phyloP scores from a whole-genome alignment of 2,888 invertebrate genomes.

The Spisula subtruncata region DNA sequence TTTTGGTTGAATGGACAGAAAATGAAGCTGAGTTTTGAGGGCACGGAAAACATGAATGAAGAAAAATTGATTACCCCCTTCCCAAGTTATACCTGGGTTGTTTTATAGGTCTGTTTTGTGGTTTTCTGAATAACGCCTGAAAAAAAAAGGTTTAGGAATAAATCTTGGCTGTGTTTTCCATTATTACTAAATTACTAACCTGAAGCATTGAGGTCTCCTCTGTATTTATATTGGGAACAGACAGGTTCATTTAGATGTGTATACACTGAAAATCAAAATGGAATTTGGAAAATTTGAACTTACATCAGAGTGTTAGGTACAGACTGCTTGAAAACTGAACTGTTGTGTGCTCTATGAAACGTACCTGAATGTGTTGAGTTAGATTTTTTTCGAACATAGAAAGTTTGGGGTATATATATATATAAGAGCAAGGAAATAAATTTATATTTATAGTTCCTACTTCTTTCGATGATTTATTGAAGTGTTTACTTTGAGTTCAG shows the following conservation, averaged over 20 bases:
- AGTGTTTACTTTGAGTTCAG: not conserved
- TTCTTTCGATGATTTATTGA: conserved; percentile 12
- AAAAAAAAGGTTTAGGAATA: conserved; percentile 17
- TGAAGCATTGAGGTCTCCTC: conserved; percentile 9
- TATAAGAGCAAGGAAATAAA: not conserved
- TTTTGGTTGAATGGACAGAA: conserved; percentile 24
- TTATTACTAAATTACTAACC: not conserved
- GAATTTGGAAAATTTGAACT: conserved; percentile 27
- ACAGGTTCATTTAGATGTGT: conserved; percentile 23
- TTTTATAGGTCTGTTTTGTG: conserved; percentile 14
- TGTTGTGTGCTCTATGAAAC: not conserved
- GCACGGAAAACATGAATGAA: not conserved
- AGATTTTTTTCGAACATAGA: conserved; percentile 14
- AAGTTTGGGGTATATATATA: too few relatives aligned
- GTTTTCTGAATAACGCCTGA: not conserved
- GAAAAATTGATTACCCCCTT: not conserved
- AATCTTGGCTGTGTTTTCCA: conserved; percentile 16
- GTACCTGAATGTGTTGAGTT: not conserved
- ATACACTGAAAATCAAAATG: conserved; percentile 28
- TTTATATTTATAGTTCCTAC: not conserved
- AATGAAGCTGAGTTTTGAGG: conserved; percentile 13
- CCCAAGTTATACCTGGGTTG: not conserved
- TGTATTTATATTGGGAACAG: conserved; percentile 28
- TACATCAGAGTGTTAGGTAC: not conserved
- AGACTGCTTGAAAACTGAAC: not conserved